A percentile compares a stretch with the other conserved stretches of the same genome.
Evolutionary conservation across 1,140 invertebrate species (phyloP).

Genomic region (Scaptomyza hsui): DNA sequence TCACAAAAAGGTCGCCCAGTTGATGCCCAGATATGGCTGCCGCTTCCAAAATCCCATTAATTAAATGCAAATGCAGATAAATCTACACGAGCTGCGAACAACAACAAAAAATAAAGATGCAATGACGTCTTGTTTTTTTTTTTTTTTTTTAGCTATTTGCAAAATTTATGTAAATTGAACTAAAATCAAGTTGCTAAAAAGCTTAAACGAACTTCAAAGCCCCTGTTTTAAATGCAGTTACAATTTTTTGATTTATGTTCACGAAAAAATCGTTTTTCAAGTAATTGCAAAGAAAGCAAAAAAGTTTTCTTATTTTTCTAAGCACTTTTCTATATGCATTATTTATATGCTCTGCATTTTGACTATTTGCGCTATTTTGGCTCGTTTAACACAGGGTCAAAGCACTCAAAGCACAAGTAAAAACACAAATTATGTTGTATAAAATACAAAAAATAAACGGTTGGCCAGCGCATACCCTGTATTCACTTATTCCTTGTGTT

Average conservation of each 20-base stretch:
- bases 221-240: slow-evolving; percentile 11
- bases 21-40: slow-evolving; percentile 69
- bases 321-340: background rate
- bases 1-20: slow-evolving; percentile 78
- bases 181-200: background rate
- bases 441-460: slow-evolving; percentile 16
- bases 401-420: slow-evolving; percentile 55
- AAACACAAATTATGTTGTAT: slow-evolving; percentile 12
- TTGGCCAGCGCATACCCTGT: background rate
- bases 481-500: no score
- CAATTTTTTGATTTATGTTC: no score
- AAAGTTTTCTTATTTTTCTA: no score
- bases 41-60: slow-evolving; percentile 60
- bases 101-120: slow-evolving; percentile 51
- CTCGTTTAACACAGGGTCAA: slow-evolving; percentile 71
- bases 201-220: slow-evolving; percentile 10
- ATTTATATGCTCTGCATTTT: slow-evolving; percentile 15
- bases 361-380: slow-evolving; percentile 8
- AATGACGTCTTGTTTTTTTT: slow-evolving; percentile 58
- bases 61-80: slow-evolving; percentile 79
- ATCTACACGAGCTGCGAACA: slow-evolving; percentile 54
- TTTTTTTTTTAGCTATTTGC: slow-evolving; percentile 51
- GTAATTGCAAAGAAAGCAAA: no score
- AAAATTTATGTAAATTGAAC: slow-evolving; percentile 70
- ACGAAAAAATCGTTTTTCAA: no score